These are phyloP conservation scores for Heterohyrax brucei DNA, from an alignment of 2,797 vertebrate genomes.

Conservation along the genomic window DNA sequence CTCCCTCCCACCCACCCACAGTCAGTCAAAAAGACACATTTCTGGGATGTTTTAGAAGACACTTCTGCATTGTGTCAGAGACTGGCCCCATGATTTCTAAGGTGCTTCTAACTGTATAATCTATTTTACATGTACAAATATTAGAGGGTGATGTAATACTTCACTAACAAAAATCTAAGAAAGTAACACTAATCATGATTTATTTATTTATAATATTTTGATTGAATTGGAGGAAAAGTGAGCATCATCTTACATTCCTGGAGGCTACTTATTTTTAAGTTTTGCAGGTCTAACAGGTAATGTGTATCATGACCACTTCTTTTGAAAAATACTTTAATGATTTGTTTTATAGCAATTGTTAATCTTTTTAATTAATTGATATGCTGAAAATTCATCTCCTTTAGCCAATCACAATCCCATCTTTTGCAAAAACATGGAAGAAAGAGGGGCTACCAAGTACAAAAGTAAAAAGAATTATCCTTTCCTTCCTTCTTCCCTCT, in stretches of 20 bases:
- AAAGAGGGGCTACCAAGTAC: constrained; percentile 79
- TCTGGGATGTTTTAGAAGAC: background rate
- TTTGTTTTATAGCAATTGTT: constrained; percentile 35
- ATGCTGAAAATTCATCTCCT: constrained; percentile 76
- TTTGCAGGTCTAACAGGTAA: background rate
- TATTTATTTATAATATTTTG: background rate
- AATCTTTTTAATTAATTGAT: constrained; percentile 34
- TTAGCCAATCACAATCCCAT: constrained; percentile 80
- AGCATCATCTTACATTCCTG: constrained; percentile 41
- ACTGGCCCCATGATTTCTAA: background rate
- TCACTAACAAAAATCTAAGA: constrained; percentile 17
- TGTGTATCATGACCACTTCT: constrained; percentile 62
- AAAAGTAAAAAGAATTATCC: background rate
- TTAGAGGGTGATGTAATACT: background rate
- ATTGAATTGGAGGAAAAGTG: constrained; percentile 44
- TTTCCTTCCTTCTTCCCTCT: background rate
- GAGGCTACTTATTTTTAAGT: constrained; percentile 28
- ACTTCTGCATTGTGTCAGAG: background rate
- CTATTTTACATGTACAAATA: background rate
- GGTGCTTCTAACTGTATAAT: background rate
- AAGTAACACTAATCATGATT: background rate
- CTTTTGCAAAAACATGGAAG: constrained; percentile 73
- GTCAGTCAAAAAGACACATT: background rate
- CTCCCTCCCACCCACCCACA: background rate
- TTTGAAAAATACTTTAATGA: constrained; percentile 62